Evolutionary conservation across 2,797 vertebrate species (phyloP), one percentile per base, ranked within the genome.

Genomic region (Emys orbicularis): DNA sequence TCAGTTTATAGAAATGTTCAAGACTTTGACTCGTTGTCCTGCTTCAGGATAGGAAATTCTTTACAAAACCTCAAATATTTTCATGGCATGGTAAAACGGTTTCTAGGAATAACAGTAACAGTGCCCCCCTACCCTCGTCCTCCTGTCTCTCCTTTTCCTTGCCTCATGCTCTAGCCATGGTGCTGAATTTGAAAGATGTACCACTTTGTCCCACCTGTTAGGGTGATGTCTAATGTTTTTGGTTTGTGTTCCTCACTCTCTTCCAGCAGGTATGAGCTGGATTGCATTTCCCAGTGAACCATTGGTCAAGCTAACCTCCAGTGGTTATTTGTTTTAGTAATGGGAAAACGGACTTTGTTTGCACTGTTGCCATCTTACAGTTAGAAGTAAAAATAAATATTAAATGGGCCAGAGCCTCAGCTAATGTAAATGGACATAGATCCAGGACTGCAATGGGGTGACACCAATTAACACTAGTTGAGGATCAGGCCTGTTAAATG

Each of bases 151-250:
- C 11, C 41, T 29, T 25, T 76, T 47, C 41, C 41, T 76, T 53
- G 21, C 52, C 11, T 12, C 50, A 79, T 68, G 80, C 72, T 57
- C 84, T 93, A 84, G 84, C 97, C 96, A 9, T 91, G 96, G 97
- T 97, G 93, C 96, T 97, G 96, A 97, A 87, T 77, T 77, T 77
- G 44, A 27, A 77, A 47, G 47, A 49, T 77, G 74, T 49, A 49
- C 44, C 25, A 77, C 74, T 18, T 47, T 15, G 74, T 49, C 44
- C 29, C 27, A 77, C 25, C 74, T 29, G 74, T 29, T 31, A 16
- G 44, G 44, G 5, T 4, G 9, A 16, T 47, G 7, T 9, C 25
- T 49, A 41, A 47, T 16, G 44, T 18, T 53, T 86, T 72, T 57
- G 41, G 54, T 25, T 29, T 74, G 12, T 74, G 44, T 27, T 34